phyloP scores from a whole-genome alignment of 2,888 invertebrate genomes.

The Fragum whitleyi region DNA sequence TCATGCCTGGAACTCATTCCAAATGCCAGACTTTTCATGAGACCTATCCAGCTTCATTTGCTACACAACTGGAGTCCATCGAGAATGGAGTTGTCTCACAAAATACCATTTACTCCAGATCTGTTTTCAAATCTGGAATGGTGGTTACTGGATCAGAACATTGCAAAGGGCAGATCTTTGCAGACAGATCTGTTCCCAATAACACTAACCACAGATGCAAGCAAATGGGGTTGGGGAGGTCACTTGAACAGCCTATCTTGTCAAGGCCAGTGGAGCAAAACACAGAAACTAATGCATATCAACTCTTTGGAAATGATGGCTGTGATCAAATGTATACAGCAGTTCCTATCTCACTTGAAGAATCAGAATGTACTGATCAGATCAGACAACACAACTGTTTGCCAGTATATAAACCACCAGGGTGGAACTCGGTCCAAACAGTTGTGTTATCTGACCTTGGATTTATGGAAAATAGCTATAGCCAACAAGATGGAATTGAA shows the following conservation, averaged over 20 bases:
- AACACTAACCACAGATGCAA: too few relatives aligned
- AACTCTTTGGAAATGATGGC: constrained; percentile 53
- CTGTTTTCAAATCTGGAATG: constrained; percentile 16
- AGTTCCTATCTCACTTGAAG: constrained; percentile 28
- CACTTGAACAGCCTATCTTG: too few relatives aligned
- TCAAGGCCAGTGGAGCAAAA: too few relatives aligned
- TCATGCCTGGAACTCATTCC: constrained; percentile 57
- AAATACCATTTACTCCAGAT: constrained; percentile 19
- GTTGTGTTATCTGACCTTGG: constrained; percentile 38
- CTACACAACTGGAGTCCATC: constrained; percentile 39
- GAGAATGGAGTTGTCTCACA: constrained; percentile 21
- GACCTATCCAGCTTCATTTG: constrained; percentile 51
- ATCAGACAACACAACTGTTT: constrained; percentile 44
- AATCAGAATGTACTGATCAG: constrained; percentile 40
- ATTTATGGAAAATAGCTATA: constrained; percentile 44
- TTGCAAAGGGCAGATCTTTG: constrained; percentile 40
- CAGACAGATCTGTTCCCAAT: not conserved
- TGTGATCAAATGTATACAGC: constrained; percentile 22
- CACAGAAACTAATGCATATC: constrained; percentile 46
- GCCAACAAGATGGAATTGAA: constrained; percentile 46
- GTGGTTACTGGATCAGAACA: constrained; percentile 44
- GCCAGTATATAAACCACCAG: constrained; percentile 45
- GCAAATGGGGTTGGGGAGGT: too few relatives aligned
- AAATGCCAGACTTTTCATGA: constrained; percentile 55
- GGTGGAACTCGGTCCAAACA: constrained; percentile 38